A percentile compares a stretch with the other conserved stretches of the same genome.
Evolutionary conservation across 2,113 vertebrate genomes (phyloP).

Genomic region (Emydura subglobosa): DNA sequence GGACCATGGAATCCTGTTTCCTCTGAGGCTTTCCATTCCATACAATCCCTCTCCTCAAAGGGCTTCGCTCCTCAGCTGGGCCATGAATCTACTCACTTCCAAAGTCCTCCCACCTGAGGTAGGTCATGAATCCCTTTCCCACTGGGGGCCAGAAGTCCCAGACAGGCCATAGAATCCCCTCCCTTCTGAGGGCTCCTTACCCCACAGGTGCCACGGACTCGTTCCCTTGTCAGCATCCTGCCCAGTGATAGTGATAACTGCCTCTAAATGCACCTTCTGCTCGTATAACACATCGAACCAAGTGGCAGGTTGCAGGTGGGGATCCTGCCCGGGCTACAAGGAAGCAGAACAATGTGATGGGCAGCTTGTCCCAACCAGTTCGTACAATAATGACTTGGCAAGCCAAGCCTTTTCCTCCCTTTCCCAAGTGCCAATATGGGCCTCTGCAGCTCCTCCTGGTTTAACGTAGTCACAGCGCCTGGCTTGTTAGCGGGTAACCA

Average conservation of each 20-base stretch:
- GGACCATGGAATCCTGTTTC: not conserved
- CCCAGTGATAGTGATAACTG: not conserved
- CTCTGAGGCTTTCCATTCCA: not conserved
- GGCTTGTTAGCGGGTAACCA: accelerated
- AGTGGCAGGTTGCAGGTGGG: not conserved
- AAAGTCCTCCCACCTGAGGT: not conserved
- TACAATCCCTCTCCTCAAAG: accelerated
- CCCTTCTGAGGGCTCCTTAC: not conserved
- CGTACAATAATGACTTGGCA: not conserved
- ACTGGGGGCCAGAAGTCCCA: not conserved
- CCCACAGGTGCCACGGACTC: not conserved
- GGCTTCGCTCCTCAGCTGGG: not conserved
- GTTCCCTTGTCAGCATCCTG: not conserved
- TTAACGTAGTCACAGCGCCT: accelerated
- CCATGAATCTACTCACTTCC: too few relatives aligned
- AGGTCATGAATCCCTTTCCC: not conserved
- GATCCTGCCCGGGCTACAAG: not conserved
- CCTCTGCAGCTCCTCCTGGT: not conserved
- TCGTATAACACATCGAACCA: not conserved
- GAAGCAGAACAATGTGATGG: not conserved
- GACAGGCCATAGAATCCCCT: not conserved
- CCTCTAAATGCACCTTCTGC: not conserved
- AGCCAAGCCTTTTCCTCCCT: too few relatives aligned
- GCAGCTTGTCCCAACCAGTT: not conserved
- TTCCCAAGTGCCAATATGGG: not conserved